A percentile compares a stretch with the other conserved stretches of the same genome.
These are phyloP conservation scores for Dendroctonus ponderosae DNA, from an alignment of 1,140 invertebrate species.

Conservation along the genomic window DNA sequence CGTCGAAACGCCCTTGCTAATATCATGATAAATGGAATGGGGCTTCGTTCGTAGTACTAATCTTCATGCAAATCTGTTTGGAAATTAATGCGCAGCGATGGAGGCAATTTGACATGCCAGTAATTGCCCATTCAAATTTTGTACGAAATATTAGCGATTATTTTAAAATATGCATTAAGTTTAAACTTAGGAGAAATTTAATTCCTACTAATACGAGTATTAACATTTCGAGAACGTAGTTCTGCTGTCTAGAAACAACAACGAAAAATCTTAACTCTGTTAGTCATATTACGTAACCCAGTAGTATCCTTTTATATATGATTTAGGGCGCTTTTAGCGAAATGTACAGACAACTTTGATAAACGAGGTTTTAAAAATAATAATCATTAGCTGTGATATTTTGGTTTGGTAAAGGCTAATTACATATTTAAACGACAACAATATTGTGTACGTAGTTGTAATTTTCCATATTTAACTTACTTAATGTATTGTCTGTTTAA, in stretches of 20 bases:
- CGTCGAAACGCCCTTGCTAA: constrained; percentile 89
- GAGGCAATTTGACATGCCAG: no score
- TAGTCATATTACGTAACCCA: no score
- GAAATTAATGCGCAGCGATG: no score
- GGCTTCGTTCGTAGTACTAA: constrained; percentile 47
- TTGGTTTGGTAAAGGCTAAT: constrained; percentile 34
- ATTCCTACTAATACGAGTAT: background rate
- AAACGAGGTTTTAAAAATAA: constrained; percentile 37
- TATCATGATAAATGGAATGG: constrained; percentile 92
- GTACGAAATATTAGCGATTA: no score
- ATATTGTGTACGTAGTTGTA: constrained; percentile 9
- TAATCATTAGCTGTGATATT: constrained; percentile 53
- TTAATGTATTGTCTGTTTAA: constrained; percentile 16
- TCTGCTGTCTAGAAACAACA: background rate
- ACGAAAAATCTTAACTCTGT: no score
- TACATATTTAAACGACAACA: constrained; percentile 5
- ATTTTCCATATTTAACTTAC: constrained; percentile 16
- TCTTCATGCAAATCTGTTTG: no score
- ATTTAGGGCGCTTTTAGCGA: background rate
- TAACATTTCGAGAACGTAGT: background rate
- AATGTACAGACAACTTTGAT: background rate
- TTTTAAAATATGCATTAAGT: no score
- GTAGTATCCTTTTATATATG: background rate
- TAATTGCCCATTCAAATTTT: no score
- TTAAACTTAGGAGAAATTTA: no score